These are phyloP conservation scores for Pyrrhia umbra DNA, from an alignment of 2,888 invertebrate genomes.

Conservation along the genomic window DNA sequence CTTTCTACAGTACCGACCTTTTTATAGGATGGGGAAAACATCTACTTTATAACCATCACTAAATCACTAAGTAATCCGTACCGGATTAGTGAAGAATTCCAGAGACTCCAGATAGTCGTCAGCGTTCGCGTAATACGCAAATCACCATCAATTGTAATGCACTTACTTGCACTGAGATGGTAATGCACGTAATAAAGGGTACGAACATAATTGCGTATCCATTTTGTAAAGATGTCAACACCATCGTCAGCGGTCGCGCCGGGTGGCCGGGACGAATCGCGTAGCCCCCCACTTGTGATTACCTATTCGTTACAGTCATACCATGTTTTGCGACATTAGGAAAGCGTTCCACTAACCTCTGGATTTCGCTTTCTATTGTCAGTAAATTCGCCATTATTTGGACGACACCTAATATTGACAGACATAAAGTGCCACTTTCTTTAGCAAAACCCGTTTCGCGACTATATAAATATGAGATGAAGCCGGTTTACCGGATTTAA, in stretches of 20 bases:
- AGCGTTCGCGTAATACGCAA: slow-evolving; percentile 41
- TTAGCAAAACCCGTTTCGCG: slow-evolving; percentile 56
- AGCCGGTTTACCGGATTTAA: slow-evolving; percentile 21
- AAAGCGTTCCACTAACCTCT: slow-evolving; percentile 79
- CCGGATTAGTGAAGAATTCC: not conserved
- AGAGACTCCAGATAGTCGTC: slow-evolving; percentile 9
- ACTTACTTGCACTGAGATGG: slow-evolving; percentile 39
- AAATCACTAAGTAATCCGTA: not conserved
- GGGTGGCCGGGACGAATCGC: slow-evolving; percentile 69
- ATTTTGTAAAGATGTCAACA: slow-evolving; percentile 64
- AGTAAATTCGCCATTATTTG: slow-evolving; percentile 50
- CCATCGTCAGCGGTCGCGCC: slow-evolving; percentile 27
- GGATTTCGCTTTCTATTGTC: slow-evolving; percentile 78
- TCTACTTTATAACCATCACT: not conserved
- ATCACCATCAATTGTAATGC: slow-evolving; percentile 35
- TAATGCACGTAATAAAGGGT: slow-evolving; percentile 44
- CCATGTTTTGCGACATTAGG: slow-evolving; percentile 70
- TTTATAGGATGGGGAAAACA: too few species aligned
- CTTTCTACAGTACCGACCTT: too few species aligned
- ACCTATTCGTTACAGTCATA: slow-evolving; percentile 74
- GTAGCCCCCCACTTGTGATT: slow-evolving; percentile 63
- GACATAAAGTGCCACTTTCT: slow-evolving; percentile 55
- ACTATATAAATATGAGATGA: slow-evolving; percentile 31
- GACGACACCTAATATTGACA: slow-evolving; percentile 50
- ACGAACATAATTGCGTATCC: slow-evolving; percentile 50